Conservation (phyloP, 2,113 vertebrate genomes). For the Prunella himalayana region DNA sequence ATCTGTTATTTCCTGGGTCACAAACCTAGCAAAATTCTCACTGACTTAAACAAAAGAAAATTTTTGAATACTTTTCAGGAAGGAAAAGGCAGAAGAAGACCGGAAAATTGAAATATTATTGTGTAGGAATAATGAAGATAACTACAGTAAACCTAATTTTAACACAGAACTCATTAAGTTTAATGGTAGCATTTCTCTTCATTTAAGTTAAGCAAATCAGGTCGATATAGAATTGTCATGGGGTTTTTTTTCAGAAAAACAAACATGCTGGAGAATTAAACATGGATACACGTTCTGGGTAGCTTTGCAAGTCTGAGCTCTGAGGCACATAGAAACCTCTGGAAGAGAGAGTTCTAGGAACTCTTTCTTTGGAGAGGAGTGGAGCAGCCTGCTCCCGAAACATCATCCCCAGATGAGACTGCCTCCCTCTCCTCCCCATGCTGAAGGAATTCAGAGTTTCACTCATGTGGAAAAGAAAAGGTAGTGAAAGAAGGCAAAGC, state of each 20-base stretch:
- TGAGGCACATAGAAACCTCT: not conserved
- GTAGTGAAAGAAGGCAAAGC: not conserved
- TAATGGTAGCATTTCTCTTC: not conserved
- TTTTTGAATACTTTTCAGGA: not conserved
- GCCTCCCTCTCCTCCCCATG: not conserved
- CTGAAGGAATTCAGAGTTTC: not conserved
- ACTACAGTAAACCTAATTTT: not conserved
- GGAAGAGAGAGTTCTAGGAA: not conserved
- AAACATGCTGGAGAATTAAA: not conserved
- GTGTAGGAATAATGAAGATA: not conserved
- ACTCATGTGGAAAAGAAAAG: not conserved
- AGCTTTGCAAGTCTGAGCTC: not conserved
- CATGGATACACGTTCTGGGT: accelerated
- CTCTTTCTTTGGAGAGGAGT: not conserved
- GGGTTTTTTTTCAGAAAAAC: not conserved
- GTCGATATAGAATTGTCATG: not conserved
- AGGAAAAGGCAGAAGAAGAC: not conserved
- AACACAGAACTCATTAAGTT: not conserved
- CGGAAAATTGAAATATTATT: not conserved
- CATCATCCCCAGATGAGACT: not conserved
- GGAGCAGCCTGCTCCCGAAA: not conserved
- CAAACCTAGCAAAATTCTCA: not conserved
- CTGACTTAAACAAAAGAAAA: not conserved
- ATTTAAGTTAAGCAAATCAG: not conserved
- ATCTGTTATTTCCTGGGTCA: not conserved